Evolutionary conservation across 2,888 invertebrate species (phyloP).

Genomic region (Thereva nobilitata): DNA sequence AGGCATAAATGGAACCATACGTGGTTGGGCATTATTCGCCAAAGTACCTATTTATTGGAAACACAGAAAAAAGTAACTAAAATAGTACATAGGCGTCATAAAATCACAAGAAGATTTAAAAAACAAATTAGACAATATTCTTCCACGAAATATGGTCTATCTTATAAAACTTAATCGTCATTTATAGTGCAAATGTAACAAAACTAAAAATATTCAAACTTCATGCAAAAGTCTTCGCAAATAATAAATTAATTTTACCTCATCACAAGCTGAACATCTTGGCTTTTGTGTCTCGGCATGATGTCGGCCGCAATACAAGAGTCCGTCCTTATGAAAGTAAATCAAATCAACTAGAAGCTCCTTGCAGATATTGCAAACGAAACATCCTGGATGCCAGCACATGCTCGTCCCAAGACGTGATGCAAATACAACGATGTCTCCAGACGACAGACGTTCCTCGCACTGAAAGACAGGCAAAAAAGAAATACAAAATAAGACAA

Average conservation of each 20-base stretch:
- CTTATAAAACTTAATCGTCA: too few species aligned
- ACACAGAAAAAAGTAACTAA: too few species aligned
- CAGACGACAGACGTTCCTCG: slow-evolving; percentile 77
- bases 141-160: too few species aligned
- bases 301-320: slow-evolving; percentile 93
- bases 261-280: slow-evolving; percentile 95
- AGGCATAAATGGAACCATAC: too few species aligned
- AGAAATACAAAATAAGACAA: slow-evolving; percentile 37
- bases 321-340: slow-evolving; percentile 90
- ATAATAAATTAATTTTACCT: slow-evolving; percentile 65
- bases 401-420: slow-evolving; percentile 82
- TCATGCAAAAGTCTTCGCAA: neutral
- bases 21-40: too few species aligned
- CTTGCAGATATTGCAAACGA: slow-evolving; percentile 87
- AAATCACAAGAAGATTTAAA: too few species aligned
- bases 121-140: too few species aligned
- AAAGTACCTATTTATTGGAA: too few species aligned
- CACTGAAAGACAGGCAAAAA: slow-evolving; percentile 68
- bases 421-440: slow-evolving; percentile 90
- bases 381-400: slow-evolving; percentile 96
- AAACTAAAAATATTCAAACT: neutral
- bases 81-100: too few species aligned
- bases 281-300: slow-evolving; percentile 97
- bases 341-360: slow-evolving; percentile 96
- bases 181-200: neutral